phyloP scores from a whole-genome alignment of 2,888 invertebrate species.

The Amblyjoppa proteus region DNA sequence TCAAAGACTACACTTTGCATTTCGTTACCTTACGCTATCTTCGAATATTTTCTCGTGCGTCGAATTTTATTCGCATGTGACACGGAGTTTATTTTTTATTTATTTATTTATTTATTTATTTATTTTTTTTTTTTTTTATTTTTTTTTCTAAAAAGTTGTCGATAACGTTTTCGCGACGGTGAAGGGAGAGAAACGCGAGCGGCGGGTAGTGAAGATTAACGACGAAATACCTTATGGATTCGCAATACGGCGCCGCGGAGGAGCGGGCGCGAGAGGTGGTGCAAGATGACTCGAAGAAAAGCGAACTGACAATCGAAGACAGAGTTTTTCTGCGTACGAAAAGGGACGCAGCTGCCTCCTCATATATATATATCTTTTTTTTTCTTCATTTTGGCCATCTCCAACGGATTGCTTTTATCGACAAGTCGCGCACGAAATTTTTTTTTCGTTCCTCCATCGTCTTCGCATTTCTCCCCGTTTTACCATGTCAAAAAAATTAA shows the following conservation, averaged over 20 bases:
- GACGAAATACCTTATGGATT: conserved; percentile 47
- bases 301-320: conserved; percentile 51
- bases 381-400: conserved; percentile 20
- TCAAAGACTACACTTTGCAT: no score
- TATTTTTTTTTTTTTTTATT: background rate
- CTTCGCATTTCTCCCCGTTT: background rate
- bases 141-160: background rate
- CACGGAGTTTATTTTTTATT: background rate
- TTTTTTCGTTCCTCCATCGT: conserved; percentile 14
- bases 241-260: conserved; percentile 3
- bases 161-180: background rate
- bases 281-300: conserved; percentile 25
- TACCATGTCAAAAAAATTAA: background rate
- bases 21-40: no score
- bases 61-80: background rate
- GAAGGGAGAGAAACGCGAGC: background rate
- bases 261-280: background rate
- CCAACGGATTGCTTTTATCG: conserved; percentile 60
- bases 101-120: background rate
- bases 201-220: conserved; percentile 38
- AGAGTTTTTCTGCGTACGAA: conserved; percentile 32
- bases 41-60: background rate
- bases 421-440: conserved; percentile 16
- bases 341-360: conserved; percentile 44
- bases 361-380: conserved; percentile 4